Evolutionary conservation across 2,888 invertebrate genomes (phyloP), one percentile per base, ranked within the genome.

Genomic region (Antitype chi): DNA sequence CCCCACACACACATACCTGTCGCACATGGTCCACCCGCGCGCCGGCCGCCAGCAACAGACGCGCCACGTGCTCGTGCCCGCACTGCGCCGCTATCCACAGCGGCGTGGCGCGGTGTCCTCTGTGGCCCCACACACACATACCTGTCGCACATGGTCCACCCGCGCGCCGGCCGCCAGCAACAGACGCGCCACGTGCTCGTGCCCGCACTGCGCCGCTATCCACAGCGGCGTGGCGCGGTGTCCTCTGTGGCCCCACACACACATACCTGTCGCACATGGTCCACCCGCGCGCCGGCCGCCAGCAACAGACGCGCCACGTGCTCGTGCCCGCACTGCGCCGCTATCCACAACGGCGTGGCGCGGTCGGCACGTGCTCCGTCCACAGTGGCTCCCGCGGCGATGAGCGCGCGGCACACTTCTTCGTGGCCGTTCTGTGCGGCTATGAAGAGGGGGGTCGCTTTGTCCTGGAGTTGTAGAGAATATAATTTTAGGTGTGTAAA

Each of bases 341-440:
- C 98, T 90, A 99, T 99, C 99, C 99, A 99, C 85, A 99, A 97
- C 81, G 99, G 98, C 67, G 98, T 98, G 91, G 99, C 98, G 81
- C 98, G 98, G 96, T 99, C 99, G 8, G 97, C 97, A 90, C 99
- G 97, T 86, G 98, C 97, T 0, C 97, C 96, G 93, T 99, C 98
- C 63, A 98, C 97, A 75, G 97, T 95, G 0, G 99, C 99, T 57
- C 98, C 98, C 68, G 97, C 97, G 9, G 97, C 95, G 82, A 99
- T 92, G 74, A 99, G 97, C 88, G 98, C 97, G 76, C 97, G 97
- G 81, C 98, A 97, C 86, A 98, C 98, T 25, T 98, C 98, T 86
- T 98, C 97, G 96, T 99, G 99, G 0, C 99, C 99, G 96, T 99
- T 99, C 97, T 99, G 99, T 4, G 99, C 98, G 8, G 99, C 98